A percentile compares a stretch with the other conserved stretches of the same genome.
These are phyloP conservation scores for Stenichneumon culpator DNA, from an alignment of 2,888 invertebrate genomes.

Conservation along the genomic window DNA sequence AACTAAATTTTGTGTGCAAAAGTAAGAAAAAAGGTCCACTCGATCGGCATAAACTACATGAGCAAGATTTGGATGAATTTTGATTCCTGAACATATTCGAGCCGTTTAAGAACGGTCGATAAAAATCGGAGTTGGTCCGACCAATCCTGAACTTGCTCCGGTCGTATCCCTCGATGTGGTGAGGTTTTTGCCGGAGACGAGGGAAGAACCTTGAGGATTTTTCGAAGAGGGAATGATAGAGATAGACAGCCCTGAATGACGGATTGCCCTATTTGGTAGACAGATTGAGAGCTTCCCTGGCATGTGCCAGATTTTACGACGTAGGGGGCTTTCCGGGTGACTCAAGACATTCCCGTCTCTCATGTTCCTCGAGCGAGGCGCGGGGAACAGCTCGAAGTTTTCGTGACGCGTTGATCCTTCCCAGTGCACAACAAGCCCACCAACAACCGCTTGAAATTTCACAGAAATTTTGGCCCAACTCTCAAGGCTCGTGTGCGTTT, in stretches of 20 bases:
- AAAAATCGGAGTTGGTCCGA: background rate
- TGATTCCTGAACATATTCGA: background rate
- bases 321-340: conserved; percentile 17
- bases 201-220: conserved; percentile 10
- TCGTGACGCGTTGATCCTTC: background rate
- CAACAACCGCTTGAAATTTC: background rate
- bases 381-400: background rate
- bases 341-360: conserved; percentile 21
- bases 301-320: conserved; percentile 60
- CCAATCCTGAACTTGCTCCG: background rate
- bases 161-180: background rate
- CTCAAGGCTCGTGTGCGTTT: background rate
- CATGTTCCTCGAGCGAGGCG: background rate
- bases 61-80: background rate
- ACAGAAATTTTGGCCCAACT: background rate
- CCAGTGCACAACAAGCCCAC: background rate
- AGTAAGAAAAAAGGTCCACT: background rate
- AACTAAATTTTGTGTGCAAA: background rate
- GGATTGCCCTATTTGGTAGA: conserved; percentile 58
- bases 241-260: conserved; percentile 27
- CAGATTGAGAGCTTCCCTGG: conserved; percentile 65
- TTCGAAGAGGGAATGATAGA: background rate
- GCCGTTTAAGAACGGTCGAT: background rate
- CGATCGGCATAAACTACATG: background rate
- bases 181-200: background rate